Percentiles rank a stretch among this genome's conserved stretches.
Conservation (phyloP, 35 echinoderm and acorn worm species). For the Heliocidaris erythrogramma region DNA sequence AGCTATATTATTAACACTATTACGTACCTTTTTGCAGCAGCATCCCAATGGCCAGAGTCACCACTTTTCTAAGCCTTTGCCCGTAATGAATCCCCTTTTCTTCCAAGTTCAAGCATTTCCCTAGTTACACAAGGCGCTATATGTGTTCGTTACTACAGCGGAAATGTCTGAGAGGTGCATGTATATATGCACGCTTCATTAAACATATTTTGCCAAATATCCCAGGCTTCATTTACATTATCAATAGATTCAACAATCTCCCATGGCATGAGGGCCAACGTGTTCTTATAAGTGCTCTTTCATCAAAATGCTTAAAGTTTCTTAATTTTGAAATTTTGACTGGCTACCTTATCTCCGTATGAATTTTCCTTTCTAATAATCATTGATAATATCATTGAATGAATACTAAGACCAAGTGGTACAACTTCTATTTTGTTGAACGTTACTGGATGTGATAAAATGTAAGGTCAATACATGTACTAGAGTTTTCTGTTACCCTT, state of each 20-base stretch:
- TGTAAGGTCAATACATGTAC: neutral
- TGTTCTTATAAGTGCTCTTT: neutral
- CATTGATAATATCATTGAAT: neutral
- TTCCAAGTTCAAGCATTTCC: neutral
- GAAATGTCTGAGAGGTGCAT: neutral
- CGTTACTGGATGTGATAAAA: neutral
- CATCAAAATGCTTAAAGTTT: neutral
- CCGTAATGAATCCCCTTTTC: neutral
- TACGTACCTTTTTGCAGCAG: no score
- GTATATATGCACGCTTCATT: neutral
- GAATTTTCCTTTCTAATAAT: no score
- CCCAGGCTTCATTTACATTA: conserved; percentile 22
- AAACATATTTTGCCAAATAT: neutral
- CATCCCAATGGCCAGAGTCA: no score
- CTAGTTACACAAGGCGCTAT: neutral
- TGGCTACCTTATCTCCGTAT: neutral
- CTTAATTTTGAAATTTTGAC: neutral
- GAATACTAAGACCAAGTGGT: neutral
- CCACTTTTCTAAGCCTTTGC: no score
- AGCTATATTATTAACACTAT: no score
- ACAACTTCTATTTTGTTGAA: neutral
- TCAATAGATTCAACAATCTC: neutral
- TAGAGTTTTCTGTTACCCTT: neutral
- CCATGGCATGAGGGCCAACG: neutral
- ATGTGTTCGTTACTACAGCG: neutral